Evolutionary conservation across 2,113 vertebrate genomes (phyloP).

Genomic region (Aldabrachelys gigantea): DNA sequence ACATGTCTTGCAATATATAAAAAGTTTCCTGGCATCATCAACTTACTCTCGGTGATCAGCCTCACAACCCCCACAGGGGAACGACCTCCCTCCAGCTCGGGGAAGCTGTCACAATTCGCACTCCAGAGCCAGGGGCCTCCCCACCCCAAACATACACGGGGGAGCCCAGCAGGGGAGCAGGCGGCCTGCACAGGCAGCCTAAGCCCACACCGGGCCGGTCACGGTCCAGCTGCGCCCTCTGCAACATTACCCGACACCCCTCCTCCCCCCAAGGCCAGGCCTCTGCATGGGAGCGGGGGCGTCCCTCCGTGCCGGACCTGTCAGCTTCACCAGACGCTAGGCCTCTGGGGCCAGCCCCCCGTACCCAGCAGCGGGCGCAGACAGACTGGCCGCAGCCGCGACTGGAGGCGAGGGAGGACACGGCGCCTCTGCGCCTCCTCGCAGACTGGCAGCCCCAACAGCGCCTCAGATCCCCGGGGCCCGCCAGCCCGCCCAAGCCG

Average conservation of each 20-base stretch:
- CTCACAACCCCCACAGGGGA: not conserved
- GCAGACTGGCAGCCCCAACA: conserved; percentile 11
- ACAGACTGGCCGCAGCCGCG: conserved; percentile 11
- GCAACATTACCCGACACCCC: not conserved
- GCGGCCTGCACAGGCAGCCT: not conserved
- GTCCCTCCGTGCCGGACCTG: not conserved
- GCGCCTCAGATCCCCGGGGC: conserved; percentile 10
- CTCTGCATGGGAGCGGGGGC: not conserved
- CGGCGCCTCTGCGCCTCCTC: not conserved
- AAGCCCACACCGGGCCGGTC: conserved; percentile 16
- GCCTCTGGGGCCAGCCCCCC: conserved; percentile 61
- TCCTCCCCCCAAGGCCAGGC: not conserved
- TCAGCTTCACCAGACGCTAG: conserved; percentile 40
- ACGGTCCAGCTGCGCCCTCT: conserved; percentile 49
- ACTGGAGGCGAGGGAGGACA: not conserved
- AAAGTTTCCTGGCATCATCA: conserved; percentile 37
- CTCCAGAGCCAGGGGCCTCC: not conserved
- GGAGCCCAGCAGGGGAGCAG: not conserved
- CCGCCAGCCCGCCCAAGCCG: not conserved
- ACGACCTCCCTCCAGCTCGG: not conserved
- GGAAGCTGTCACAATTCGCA: not conserved
- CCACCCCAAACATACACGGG: not conserved
- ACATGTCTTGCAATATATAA: not conserved
- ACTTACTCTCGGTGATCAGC: rapidly evolving
- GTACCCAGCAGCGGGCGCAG: not conserved